phyloP scores from a whole-genome alignment of 2,797 vertebrate species.

The Melanotaenia boesemani region DNA sequence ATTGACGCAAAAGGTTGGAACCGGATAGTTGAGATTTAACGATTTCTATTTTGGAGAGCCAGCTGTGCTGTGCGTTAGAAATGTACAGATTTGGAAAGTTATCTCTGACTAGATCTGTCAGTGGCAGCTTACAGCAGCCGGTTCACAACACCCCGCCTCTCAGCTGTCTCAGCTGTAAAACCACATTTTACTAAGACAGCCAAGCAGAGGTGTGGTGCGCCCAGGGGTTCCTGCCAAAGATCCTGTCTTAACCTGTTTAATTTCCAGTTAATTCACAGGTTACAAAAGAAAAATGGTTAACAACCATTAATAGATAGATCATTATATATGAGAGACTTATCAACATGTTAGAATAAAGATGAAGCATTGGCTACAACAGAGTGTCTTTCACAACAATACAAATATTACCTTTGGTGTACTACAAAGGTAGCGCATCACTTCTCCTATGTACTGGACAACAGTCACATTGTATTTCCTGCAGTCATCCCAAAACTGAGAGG shows the following conservation, averaged over 20 bases:
- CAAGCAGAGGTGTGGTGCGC: not conserved
- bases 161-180: conserved; percentile 37
- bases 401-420: conserved; percentile 82
- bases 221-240: not conserved
- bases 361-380: not conserved
- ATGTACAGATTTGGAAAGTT: conserved; percentile 71
- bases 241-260: not conserved
- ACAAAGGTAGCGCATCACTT: conserved; percentile 91
- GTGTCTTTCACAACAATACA: not conserved
- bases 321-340: not conserved
- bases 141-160: conserved; percentile 23
- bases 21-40: conserved; percentile 65
- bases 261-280: not conserved
- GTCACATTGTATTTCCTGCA: conserved; percentile 90
- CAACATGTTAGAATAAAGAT: not conserved
- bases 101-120: conserved; percentile 24
- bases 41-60: conserved; percentile 77
- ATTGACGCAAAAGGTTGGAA: conserved; percentile 44
- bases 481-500: conserved; percentile 92
- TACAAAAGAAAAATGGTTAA: not conserved
- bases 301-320: not conserved
- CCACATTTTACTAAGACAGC: conserved; percentile 8
- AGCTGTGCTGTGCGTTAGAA: conserved; percentile 64
- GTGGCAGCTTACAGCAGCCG: conserved; percentile 30
- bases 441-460: conserved; percentile 91